Evolutionary conservation across 2,113 vertebrate genomes (phyloP).

Genomic region (Trochalopteron elliotii): DNA sequence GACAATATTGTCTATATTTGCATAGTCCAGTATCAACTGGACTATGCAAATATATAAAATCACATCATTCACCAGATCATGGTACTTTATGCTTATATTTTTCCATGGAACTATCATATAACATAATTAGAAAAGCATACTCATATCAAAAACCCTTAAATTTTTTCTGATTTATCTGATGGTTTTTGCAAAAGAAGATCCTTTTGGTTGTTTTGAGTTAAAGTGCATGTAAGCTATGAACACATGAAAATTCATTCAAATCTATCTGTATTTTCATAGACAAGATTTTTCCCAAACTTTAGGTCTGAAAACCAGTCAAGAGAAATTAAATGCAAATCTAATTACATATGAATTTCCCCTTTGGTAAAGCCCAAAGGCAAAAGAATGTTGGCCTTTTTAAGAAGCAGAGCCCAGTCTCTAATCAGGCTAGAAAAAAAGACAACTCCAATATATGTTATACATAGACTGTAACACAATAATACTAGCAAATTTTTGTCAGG

Average conservation of each 20-base stretch:
- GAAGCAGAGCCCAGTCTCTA: neutral
- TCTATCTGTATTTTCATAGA: neutral
- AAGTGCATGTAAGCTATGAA: neutral
- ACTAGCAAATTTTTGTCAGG: slow-evolving; percentile 67
- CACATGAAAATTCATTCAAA: neutral
- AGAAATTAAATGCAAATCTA: neutral
- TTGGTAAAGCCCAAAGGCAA: neutral
- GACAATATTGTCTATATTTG: too few species aligned
- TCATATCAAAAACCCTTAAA: neutral
- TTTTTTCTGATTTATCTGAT: neutral
- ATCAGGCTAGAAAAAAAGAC: neutral
- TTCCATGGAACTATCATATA: neutral
- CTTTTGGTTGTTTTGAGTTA: neutral
- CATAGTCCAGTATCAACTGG: neutral
- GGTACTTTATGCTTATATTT: neutral
- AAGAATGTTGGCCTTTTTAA: neutral
- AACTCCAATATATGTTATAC: slow-evolving; percentile 38
- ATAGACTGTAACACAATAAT: slow-evolving; percentile 59
- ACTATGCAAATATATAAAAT: neutral
- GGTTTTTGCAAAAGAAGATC: neutral
- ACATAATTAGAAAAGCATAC: neutral
- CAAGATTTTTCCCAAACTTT: neutral
- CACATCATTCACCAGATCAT: neutral
- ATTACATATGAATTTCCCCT: neutral
- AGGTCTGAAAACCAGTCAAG: neutral